Conservation (phyloP, 2,797 vertebrate genomes). For the Cossypha dichroa region DNA sequence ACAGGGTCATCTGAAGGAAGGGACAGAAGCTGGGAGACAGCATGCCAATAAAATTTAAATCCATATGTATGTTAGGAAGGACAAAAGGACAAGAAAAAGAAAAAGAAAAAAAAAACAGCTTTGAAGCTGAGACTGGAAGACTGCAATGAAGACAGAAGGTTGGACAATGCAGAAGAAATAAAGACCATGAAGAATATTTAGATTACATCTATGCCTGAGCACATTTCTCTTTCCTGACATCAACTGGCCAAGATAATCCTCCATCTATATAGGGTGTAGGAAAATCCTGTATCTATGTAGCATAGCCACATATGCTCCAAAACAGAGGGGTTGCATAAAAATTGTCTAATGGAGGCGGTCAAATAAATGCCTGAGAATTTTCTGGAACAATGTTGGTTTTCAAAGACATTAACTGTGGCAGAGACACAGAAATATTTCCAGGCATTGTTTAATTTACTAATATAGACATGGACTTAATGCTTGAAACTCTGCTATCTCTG, state of each 20-base stretch:
- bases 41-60: slow-evolving; percentile 10
- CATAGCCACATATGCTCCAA: rapidly evolving
- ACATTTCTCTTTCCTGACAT: not conserved
- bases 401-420: not conserved
- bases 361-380: not conserved
- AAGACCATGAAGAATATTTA: not conserved
- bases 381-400: not conserved
- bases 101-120: not conserved
- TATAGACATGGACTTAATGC: not conserved
- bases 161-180: not conserved
- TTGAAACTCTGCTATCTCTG: slow-evolving; percentile 29
- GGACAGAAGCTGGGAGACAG: not conserved
- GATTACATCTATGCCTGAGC: not conserved
- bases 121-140: not conserved
- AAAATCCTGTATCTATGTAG: not conserved
- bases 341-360: not conserved
- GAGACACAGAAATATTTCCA: not conserved
- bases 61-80: not conserved
- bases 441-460: slow-evolving; percentile 18
- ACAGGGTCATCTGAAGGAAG: not conserved
- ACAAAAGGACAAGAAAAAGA: not conserved
- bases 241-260: not conserved
- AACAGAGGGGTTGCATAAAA: not conserved
- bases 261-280: not conserved
- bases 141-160: not conserved